phyloP scores from a whole-genome alignment of 2,113 vertebrate species.

The Cranoglanis bouderius region DNA sequence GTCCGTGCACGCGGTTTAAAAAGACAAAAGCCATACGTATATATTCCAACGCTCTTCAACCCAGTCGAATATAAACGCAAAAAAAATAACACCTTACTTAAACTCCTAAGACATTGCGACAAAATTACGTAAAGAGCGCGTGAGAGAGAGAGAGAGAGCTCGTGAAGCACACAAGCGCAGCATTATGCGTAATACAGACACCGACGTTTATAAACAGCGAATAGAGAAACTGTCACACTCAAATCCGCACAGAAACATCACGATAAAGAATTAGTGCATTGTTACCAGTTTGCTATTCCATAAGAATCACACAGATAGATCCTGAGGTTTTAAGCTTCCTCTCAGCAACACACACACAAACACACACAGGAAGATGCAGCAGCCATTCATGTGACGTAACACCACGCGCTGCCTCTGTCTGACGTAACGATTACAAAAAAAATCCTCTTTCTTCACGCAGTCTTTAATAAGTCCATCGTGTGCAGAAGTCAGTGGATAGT shows the following conservation, averaged over 20 bases:
- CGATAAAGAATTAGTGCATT: conserved; percentile 39
- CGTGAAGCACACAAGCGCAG: conserved; percentile 30
- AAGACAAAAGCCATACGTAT: background rate
- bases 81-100: background rate
- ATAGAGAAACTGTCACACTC: background rate
- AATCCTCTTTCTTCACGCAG: too few species aligned
- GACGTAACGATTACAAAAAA: conserved; percentile 45
- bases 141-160: background rate
- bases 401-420: conserved; percentile 44
- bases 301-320: conserved; percentile 46
- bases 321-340: conserved; percentile 48
- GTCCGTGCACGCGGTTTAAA: background rate
- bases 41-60: background rate
- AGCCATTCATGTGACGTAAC: conserved; percentile 64
- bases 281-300: conserved; percentile 63
- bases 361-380: conserved; percentile 48
- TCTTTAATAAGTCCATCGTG: background rate
- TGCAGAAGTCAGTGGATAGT: background rate
- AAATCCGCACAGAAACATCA: conserved; percentile 12
- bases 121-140: conserved; percentile 54
- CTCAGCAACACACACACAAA: conserved; percentile 24
- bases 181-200: conserved; percentile 6
- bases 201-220: background rate
- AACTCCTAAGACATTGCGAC: conserved; percentile 32
- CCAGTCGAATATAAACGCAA: too few species aligned